phyloP scores from a whole-genome alignment of 2,113 vertebrate genomes.

The Uria aalge region DNA sequence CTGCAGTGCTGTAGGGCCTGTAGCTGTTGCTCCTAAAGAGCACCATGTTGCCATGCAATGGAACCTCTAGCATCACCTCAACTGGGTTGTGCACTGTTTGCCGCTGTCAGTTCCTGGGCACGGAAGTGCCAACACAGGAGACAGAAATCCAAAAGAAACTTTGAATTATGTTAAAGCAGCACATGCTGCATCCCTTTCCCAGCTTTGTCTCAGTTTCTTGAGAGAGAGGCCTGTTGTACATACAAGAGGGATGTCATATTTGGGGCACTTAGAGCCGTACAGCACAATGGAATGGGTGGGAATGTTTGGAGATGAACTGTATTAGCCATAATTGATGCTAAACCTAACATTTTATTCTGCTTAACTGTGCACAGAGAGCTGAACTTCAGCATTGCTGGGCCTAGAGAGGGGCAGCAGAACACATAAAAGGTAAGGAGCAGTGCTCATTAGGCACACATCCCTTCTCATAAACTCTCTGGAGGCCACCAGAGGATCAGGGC shows the following conservation, averaged over 20 bases:
- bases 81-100: not conserved
- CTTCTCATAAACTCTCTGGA: not conserved
- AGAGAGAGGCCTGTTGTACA: not conserved
- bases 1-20: not conserved
- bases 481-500: not conserved
- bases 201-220: not conserved
- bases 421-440: not conserved
- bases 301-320: not conserved
- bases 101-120: not conserved
- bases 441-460: not conserved
- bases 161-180: not conserved
- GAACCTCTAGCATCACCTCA: not conserved
- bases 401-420: not conserved
- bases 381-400: not conserved
- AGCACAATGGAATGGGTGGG: not conserved
- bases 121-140: not conserved
- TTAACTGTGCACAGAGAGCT: not conserved
- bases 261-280: not conserved
- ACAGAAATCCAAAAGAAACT: not conserved
- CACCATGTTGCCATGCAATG: rapidly evolving
- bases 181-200: not conserved
- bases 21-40: not conserved
- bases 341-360: not conserved
- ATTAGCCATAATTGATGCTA: not conserved
- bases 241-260: not conserved